Conservation (phyloP, 2,888 invertebrate genomes). For the Aphidius colemani region DNA sequence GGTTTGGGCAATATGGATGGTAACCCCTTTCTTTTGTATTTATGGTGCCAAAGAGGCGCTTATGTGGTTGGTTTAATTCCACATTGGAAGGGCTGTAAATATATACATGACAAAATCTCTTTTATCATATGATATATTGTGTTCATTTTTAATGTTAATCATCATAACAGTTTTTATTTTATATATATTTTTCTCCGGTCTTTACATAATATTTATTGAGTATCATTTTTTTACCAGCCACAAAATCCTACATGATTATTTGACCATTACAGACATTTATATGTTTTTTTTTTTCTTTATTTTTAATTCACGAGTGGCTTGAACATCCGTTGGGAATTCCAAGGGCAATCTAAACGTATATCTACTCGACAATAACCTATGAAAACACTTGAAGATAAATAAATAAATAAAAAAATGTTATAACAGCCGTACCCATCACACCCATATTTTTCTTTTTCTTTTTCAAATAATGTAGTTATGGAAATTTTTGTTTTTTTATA, state of each 20-base stretch:
- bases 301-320: background rate
- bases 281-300: constrained; percentile 8
- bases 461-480: too few relatives aligned
- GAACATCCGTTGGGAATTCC: constrained; percentile 1
- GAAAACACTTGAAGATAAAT: constrained; percentile 37
- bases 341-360: background rate
- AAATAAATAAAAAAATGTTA: constrained; percentile 27
- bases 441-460: background rate
- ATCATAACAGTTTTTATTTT: too few relatives aligned
- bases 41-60: constrained; percentile 44
- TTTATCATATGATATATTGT: too few relatives aligned
- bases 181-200: background rate
- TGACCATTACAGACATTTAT: background rate
- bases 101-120: too few relatives aligned
- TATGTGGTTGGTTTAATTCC: constrained; percentile 52
- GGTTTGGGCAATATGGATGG: constrained; percentile 31
- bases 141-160: too few relatives aligned
- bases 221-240: background rate
- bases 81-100: constrained; percentile 36
- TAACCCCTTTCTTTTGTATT: constrained; percentile 54
- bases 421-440: constrained; percentile 37
- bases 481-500: too few relatives aligned
- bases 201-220: background rate
- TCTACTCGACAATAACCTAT: constrained; percentile 29
- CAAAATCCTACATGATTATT: background rate